phyloP scores from a whole-genome alignment of 1,140 invertebrate species.

The Stratiolaelaps scimitus region DNA sequence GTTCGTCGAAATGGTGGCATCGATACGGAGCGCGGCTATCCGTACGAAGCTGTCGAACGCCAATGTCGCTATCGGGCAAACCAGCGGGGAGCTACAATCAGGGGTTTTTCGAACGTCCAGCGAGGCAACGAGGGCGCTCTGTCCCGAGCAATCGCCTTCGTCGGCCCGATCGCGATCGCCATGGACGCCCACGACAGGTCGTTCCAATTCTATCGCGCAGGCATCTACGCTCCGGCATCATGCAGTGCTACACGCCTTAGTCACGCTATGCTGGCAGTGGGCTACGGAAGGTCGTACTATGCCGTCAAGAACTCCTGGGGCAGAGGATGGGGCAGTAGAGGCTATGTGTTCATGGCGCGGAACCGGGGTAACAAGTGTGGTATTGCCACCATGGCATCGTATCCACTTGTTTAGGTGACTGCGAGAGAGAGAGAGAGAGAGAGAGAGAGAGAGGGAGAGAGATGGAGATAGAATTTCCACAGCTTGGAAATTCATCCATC shows the following conservation, averaged over 20 bases:
- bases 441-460: no score
- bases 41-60: constrained; percentile 38
- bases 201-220: constrained; percentile 67
- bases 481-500: no score
- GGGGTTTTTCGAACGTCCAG: neutral
- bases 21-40: constrained; percentile 42
- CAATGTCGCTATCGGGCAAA: no score
- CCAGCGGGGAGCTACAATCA: constrained; percentile 22
- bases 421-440: no score
- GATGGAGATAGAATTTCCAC: no score
- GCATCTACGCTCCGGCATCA: no score
- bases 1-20: constrained; percentile 41
- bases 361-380: constrained; percentile 47
- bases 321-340: constrained; percentile 40
- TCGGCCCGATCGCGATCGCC: constrained; percentile 30
- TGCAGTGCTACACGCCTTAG: no score
- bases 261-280: no score
- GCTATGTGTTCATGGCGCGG: constrained; percentile 44
- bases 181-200: constrained; percentile 43
- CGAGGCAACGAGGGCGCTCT: constrained; percentile 8
- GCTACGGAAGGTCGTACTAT: no score
- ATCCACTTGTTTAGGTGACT: constrained; percentile 40
- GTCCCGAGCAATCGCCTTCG: constrained; percentile 29
- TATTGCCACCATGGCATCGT: constrained; percentile 44
- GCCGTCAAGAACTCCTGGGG: constrained; percentile 71